A percentile compares a stretch with the other conserved stretches of the same genome.
Conservation (phyloP, 2,888 invertebrate species). For the Zaprionus lineosus region DNA sequence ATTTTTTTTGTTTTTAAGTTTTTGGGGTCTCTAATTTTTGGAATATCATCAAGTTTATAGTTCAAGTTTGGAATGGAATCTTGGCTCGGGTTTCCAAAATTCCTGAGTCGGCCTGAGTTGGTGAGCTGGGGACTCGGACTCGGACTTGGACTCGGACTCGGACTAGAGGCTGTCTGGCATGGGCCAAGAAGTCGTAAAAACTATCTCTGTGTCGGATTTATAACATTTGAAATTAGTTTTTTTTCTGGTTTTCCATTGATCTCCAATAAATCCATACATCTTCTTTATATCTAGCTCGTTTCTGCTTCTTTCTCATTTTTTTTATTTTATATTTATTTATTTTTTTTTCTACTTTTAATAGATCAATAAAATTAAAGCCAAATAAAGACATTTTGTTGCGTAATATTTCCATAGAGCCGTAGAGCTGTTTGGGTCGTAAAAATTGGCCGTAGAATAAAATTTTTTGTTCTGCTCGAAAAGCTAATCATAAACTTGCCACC, state of each 20-base stretch:
- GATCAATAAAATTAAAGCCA: slow-evolving; percentile 60
- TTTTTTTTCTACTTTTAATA: slow-evolving; percentile 38
- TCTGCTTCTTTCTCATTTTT: not conserved
- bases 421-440: slow-evolving; percentile 36
- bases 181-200: slow-evolving; percentile 67
- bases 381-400: slow-evolving; percentile 68
- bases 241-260: not conserved
- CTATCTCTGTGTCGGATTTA: slow-evolving; percentile 26
- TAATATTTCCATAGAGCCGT: slow-evolving; percentile 64
- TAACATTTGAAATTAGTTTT: slow-evolving; percentile 31
- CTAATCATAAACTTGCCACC: not conserved
- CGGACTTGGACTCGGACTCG: too few species aligned
- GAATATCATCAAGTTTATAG: slow-evolving; percentile 63
- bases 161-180: too few species aligned
- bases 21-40: slow-evolving; percentile 15
- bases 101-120: not conserved
- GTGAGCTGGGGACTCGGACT: slow-evolving; percentile 41
- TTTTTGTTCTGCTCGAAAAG: slow-evolving; percentile 20
- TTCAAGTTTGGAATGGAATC: slow-evolving; percentile 54
- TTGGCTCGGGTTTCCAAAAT: not conserved
- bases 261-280: too few species aligned
- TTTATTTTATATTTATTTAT: slow-evolving; percentile 6
- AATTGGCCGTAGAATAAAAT: slow-evolving; percentile 34
- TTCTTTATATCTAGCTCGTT: too few species aligned
- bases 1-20: too few species aligned